A percentile compares a stretch with the other conserved stretches of the same genome.
Conservation (phyloP, 2,888 invertebrate genomes). For the Podabrus alpinus region DNA sequence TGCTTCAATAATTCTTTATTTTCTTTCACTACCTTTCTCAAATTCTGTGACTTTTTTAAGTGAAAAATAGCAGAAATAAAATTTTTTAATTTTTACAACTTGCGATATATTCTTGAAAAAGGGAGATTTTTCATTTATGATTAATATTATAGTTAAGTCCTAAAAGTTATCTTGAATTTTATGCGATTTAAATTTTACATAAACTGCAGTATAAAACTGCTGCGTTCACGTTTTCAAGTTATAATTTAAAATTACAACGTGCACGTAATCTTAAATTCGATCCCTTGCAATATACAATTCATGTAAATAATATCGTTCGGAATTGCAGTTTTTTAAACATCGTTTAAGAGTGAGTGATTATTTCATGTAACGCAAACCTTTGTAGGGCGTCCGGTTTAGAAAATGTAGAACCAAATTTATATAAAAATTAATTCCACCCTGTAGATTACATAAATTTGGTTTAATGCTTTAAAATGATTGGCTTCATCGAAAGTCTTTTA, state of each 20-base stretch:
- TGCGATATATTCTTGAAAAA: not conserved
- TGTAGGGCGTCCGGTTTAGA: not conserved
- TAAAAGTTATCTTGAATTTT: not conserved
- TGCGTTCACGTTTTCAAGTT: not conserved
- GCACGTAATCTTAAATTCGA: constrained; percentile 3
- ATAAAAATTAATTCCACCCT: not conserved
- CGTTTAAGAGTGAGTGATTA: not conserved
- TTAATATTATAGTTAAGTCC: not conserved
- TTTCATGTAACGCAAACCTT: not conserved
- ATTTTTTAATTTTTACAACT: not conserved
- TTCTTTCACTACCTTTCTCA: not conserved
- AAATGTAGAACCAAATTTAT: not conserved
- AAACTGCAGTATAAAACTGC: not conserved
- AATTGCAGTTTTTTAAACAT: not conserved
- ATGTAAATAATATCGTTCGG: not conserved
- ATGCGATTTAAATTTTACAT: not conserved
- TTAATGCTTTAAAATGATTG: not conserved
- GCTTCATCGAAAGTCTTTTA: not conserved
- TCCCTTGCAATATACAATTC: constrained; percentile 4
- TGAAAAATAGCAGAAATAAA: not conserved
- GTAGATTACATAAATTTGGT: not conserved
- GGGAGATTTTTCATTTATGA: not conserved
- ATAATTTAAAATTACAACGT: constrained; percentile 17
- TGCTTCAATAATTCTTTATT: not conserved
- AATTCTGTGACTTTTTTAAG: not conserved